These are phyloP conservation scores for Argyresthia goedartella DNA, from an alignment of 2,888 invertebrate genomes.

Conservation along the genomic window DNA sequence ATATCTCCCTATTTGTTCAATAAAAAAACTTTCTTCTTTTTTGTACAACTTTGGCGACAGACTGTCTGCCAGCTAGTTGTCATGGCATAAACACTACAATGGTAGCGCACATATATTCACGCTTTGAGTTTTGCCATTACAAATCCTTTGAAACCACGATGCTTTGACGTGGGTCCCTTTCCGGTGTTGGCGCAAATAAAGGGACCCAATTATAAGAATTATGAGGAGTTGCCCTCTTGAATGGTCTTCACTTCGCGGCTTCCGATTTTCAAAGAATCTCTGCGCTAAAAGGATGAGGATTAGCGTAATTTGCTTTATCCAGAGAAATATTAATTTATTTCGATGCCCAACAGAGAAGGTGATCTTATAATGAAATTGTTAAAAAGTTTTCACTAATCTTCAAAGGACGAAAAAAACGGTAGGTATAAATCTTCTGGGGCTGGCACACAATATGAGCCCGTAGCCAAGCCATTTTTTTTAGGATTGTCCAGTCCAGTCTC, in stretches of 20 bases:
- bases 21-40: too few species aligned
- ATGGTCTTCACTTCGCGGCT: slow-evolving; percentile 41
- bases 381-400: slow-evolving; percentile 7
- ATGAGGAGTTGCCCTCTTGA: slow-evolving; percentile 33
- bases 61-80: slow-evolving; percentile 41
- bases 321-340: not conserved
- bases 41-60: slow-evolving; percentile 33
- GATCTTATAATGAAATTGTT: slow-evolving; percentile 7
- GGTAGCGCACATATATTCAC: slow-evolving; percentile 40
- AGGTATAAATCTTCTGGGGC: slow-evolving; percentile 11
- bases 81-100: slow-evolving; percentile 16
- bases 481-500: not conserved
- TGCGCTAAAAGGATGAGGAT: slow-evolving; percentile 36
- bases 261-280: slow-evolving; percentile 59
- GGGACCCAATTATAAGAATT: slow-evolving; percentile 58
- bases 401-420: slow-evolving; percentile 11
- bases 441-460: slow-evolving; percentile 24
- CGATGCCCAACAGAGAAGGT: not conserved
- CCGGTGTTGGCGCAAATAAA: slow-evolving; percentile 49
- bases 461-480: slow-evolving; percentile 24
- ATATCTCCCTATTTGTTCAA: too few species aligned
- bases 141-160: slow-evolving; percentile 56
- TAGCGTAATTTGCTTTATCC: slow-evolving; percentile 28
- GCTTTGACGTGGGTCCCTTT: slow-evolving; percentile 57
- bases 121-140: slow-evolving; percentile 43